Percentiles rank a stretch among this genome's conserved stretches.
These are phyloP conservation scores for Megaceryle torquata DNA, from an alignment of 2,113 vertebrate genomes.

Conservation along the genomic window DNA sequence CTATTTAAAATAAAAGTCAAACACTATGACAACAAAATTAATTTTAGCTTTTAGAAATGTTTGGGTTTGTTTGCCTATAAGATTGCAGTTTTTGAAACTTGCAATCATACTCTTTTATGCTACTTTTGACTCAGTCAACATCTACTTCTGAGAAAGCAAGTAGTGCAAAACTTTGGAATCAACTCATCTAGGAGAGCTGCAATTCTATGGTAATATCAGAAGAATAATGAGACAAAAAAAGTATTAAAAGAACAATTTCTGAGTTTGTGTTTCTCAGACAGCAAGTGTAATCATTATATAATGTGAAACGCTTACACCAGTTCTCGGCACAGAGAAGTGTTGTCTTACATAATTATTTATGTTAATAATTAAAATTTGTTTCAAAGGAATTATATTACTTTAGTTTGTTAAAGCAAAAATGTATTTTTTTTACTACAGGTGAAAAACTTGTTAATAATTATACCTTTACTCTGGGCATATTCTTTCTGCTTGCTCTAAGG, in stretches of 20 bases:
- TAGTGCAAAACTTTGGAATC: not conserved
- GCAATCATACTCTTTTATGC: not conserved
- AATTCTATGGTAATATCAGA: not conserved
- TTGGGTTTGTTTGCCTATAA: not conserved
- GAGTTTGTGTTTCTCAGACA: not conserved
- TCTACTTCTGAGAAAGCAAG: not conserved
- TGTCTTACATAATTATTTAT: not conserved
- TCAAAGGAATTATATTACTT: not conserved
- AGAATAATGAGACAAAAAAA: not conserved
- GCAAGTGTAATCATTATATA: not conserved
- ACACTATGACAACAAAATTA: not conserved
- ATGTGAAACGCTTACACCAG: not conserved
- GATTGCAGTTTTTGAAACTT: not conserved
- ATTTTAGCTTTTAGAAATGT: not conserved
- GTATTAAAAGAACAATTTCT: not conserved
- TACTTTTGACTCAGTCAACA: not conserved
- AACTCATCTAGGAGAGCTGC: not conserved
- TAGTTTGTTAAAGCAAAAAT: not conserved
- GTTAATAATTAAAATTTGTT: not conserved
- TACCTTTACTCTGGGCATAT: not conserved
- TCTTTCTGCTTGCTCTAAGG: not conserved
- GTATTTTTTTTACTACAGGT: not conserved
- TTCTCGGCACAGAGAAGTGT: not conserved
- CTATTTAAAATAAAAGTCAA: not conserved
- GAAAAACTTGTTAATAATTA: not conserved